phyloP scores from a whole-genome alignment of 2,888 invertebrate species.

The Timema podura region DNA sequence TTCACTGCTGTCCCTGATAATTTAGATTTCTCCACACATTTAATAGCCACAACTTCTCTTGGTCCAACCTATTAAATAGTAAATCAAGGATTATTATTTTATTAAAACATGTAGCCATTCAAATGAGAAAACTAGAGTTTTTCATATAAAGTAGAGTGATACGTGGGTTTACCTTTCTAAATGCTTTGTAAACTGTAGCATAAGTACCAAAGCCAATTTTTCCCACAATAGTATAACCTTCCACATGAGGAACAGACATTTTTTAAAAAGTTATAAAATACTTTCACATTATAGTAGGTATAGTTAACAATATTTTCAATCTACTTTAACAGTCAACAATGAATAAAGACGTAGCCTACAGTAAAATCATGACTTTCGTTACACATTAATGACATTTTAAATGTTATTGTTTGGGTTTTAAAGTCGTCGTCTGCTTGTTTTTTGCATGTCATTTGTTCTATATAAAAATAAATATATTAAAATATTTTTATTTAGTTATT shows the following conservation, averaged over 20 bases:
- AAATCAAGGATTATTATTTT: constrained; percentile 16
- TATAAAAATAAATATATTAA: too few species aligned
- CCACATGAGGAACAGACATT: constrained; percentile 50
- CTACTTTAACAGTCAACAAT: too few species aligned
- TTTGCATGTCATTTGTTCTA: too few species aligned
- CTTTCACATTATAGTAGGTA: too few species aligned
- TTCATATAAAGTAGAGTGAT: neutral
- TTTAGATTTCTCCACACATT: constrained; percentile 70
- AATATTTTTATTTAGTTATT: too few species aligned
- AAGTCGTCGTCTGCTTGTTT: too few species aligned
- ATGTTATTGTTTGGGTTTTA: too few species aligned
- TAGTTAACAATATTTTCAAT: too few species aligned
- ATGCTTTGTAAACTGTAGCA: constrained; percentile 79
- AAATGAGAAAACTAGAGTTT: neutral
- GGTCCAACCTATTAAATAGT: constrained; percentile 50
- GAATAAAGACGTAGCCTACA: too few species aligned
- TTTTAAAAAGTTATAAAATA: too few species aligned
- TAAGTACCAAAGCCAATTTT: constrained; percentile 80
- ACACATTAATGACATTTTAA: too few species aligned
- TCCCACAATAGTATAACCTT: constrained; percentile 66
- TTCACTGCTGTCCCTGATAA: constrained; percentile 70
- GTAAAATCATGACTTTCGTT: too few species aligned
- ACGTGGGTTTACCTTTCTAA: constrained; percentile 54
- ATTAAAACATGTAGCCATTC: constrained; percentile 15
- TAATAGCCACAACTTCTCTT: constrained; percentile 70